Evolutionary conservation across 2,797 vertebrate species (phyloP).

Genomic region (Dendrocincla fuliginosa): DNA sequence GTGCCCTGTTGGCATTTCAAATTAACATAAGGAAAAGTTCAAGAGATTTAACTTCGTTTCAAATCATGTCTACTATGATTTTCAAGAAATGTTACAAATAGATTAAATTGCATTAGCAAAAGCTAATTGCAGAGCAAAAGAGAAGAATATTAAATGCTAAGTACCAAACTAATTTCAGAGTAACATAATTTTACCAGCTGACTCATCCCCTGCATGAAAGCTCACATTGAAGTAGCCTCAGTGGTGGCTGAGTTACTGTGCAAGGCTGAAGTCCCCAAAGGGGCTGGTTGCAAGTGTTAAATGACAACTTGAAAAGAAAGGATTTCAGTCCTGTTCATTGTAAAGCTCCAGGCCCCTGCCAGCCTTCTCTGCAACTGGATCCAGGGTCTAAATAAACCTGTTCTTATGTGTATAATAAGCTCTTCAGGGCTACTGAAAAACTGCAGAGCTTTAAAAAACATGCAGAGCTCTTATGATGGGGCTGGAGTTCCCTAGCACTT

Average conservation of each 20-base stretch:
- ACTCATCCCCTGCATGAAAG: constrained; percentile 11
- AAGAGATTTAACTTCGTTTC: constrained; percentile 71
- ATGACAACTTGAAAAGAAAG: not conserved
- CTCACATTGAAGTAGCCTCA: not conserved
- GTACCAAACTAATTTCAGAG: constrained; percentile 53
- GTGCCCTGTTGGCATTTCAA: constrained; percentile 77
- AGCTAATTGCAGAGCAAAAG: constrained; percentile 69
- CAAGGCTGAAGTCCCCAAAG: not conserved
- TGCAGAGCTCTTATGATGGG: not conserved
- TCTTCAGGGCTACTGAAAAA: not conserved
- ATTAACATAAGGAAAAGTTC: constrained; percentile 73
- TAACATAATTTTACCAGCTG: constrained; percentile 30
- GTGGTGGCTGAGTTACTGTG: not conserved
- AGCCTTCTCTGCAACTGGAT: not conserved
- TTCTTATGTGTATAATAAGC: not conserved
- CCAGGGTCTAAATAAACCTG: not conserved
- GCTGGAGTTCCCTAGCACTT: not conserved
- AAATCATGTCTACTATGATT: constrained; percentile 67
- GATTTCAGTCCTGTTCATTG: not conserved
- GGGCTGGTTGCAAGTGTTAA: not conserved
- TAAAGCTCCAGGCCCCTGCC: not conserved
- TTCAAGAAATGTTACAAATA: constrained; percentile 67
- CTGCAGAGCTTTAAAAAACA: not conserved
- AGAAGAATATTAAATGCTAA: constrained; percentile 65
- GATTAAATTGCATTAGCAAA: constrained; percentile 70